Evolutionary conservation across 2,113 vertebrate genomes (phyloP).

Genomic region (Andinoacara biseriatus): DNA sequence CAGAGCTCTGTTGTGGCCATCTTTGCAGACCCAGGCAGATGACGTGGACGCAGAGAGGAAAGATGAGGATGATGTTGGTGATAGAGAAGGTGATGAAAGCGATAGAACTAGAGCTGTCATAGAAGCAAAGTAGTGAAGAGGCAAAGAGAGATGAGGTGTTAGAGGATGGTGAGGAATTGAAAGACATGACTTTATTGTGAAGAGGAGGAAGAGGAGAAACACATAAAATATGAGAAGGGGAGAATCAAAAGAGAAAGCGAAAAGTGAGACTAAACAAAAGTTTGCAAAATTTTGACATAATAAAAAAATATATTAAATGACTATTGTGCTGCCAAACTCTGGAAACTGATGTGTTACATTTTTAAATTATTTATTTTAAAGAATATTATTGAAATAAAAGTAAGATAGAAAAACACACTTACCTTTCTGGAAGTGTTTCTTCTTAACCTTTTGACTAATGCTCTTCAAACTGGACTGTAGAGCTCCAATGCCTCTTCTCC

Average conservation of each 20-base stretch:
- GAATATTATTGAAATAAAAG: background rate
- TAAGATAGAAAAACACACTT: background rate
- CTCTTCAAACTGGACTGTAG: background rate
- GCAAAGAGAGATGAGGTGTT: background rate
- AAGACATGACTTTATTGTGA: background rate
- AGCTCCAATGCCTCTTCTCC: background rate
- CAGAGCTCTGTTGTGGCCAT: background rate
- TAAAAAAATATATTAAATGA: too few relatives aligned
- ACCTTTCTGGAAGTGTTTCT: background rate
- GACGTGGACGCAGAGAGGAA: background rate
- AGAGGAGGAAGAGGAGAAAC: background rate
- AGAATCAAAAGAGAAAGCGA: background rate
- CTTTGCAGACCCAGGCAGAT: background rate
- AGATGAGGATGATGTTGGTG: background rate
- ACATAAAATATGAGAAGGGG: background rate
- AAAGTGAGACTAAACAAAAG: background rate
- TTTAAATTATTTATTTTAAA: too few relatives aligned
- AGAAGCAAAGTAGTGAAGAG: background rate
- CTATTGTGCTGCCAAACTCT: background rate
- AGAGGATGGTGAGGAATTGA: background rate
- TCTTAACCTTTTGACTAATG: background rate
- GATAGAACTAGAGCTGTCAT: background rate
- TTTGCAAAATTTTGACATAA: background rate
- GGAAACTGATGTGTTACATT: background rate
- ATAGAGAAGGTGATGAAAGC: background rate